Percentiles rank a stretch among this genome's conserved stretches.
phyloP scores from a whole-genome alignment of 2,113 vertebrate genomes.

The Nettapus auritus region DNA sequence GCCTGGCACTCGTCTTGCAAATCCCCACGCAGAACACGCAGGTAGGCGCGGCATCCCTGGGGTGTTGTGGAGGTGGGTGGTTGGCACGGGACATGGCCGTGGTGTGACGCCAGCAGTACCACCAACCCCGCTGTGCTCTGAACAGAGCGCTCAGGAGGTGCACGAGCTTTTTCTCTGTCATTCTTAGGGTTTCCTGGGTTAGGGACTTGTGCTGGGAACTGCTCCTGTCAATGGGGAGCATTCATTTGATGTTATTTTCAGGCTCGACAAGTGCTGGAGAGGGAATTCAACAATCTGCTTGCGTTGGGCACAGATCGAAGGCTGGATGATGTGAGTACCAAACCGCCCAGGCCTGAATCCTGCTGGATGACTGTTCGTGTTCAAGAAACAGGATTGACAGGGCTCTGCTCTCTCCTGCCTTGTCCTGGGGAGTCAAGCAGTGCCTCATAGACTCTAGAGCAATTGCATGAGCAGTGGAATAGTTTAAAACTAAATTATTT shows the following conservation, averaged over 20 bases:
- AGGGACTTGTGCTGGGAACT: background rate
- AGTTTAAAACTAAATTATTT: background rate
- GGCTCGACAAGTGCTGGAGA: slow-evolving; percentile 96
- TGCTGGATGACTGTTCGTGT: background rate
- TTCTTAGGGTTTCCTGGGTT: background rate
- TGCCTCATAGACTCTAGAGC: background rate
- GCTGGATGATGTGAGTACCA: slow-evolving; percentile 89
- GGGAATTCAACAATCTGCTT: slow-evolving; percentile 95
- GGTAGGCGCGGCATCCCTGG: slow-evolving; percentile 69
- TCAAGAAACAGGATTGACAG: background rate
- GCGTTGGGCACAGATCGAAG: slow-evolving; percentile 92
- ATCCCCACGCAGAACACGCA: slow-evolving; percentile 98
- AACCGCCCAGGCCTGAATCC: background rate
- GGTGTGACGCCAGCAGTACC: background rate
- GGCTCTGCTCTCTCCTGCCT: background rate
- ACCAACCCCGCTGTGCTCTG: background rate
- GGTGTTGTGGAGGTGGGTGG: background rate
- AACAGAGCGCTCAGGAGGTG: background rate
- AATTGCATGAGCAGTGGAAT: background rate
- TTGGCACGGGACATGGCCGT: accelerated
- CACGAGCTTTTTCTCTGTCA: accelerated
- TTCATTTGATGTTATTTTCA: slow-evolving; percentile 46
- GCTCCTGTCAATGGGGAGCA: background rate
- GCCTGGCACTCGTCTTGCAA: slow-evolving; percentile 92
- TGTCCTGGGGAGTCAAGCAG: background rate